Evolutionary conservation across 2,113 vertebrate species (phyloP).

Genomic region (Alouatta palliata): DNA sequence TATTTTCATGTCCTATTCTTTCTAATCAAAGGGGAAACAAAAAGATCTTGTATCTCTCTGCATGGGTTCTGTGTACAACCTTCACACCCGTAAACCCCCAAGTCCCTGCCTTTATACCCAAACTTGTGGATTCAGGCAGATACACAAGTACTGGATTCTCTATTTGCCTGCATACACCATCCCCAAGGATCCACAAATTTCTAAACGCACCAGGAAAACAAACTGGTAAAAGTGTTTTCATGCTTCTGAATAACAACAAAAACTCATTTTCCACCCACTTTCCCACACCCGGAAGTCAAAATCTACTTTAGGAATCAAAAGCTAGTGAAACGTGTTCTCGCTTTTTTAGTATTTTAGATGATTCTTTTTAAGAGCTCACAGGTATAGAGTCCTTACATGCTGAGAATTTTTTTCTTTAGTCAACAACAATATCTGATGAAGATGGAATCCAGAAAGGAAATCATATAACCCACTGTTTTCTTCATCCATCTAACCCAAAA

Average conservation of each 20-base stretch:
- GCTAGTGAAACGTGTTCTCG: neutral
- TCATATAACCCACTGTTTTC: neutral
- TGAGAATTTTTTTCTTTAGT: neutral
- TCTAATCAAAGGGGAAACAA: slow-evolving; percentile 2
- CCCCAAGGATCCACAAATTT: neutral
- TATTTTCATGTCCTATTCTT: neutral
- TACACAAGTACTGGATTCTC: neutral
- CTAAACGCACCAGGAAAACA: neutral
- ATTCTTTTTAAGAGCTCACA: neutral
- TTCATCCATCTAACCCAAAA: slow-evolving; percentile 21
- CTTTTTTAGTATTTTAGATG: neutral
- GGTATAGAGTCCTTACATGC: neutral
- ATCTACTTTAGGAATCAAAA: slow-evolving; percentile 27
- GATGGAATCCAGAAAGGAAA: neutral
- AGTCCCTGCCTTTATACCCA: neutral
- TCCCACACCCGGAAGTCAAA: slow-evolving; percentile 1
- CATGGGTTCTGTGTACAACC: neutral
- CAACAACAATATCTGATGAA: neutral
- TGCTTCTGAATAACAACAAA: neutral
- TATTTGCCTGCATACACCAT: neutral
- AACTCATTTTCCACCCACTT: neutral
- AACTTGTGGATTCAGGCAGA: neutral
- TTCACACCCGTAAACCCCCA: neutral
- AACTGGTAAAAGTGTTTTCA: neutral
- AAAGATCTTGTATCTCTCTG: neutral